Evolutionary conservation across 2,888 invertebrate genomes (phyloP), one percentile per base, ranked within the genome.

Genomic region (Eustalomyia histrio): DNA sequence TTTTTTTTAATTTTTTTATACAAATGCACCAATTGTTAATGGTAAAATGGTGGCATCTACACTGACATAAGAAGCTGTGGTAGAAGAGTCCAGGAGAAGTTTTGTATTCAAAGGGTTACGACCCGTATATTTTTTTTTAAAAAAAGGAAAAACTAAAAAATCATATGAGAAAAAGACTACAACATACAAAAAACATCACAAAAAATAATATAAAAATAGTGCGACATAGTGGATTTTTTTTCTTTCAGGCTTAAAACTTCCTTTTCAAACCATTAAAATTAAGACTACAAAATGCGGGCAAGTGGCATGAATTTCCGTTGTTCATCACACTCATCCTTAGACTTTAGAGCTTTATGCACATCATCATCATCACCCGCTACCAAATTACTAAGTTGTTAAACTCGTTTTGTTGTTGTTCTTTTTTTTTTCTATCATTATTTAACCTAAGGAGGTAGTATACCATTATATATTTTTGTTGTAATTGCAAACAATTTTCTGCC

Each of bases 401-500:
- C 57, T 71, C 67, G 52, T 71, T 79, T 61, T 63, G n/a, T 55
- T 53, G 6, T 64, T 16, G 18, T 24, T 55, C 17, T 55, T 53
- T 17, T 29, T 16, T 55, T 53, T 17, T 29, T 16, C 18, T 55
- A 24, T 35, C 21, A 71, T 78, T 81, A 79, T 85, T 85, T 84
- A 84, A 85, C 86, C 86, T 86, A 86, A 86, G 84, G 79, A 83
- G 85, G 85, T 85, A 67, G 63, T 76, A 79, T 83, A 78, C 75
- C 80, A 33, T 53, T 80, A 64, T 7, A 55, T 33, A 55, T 29
- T 67, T 78, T 72, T 68, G 43, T 52, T 65, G 52, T 47, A 63
- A 55, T 72, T 29, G 5, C n/a, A 60, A 57, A 60, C 67, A 43
- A 17, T 58, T n/a, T 8, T 72, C 7, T 29, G 29, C 7, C 7